Evolutionary conservation across 2,797 vertebrate genomes (phyloP).

Genomic region (Chiloscyllium punctatum): DNA sequence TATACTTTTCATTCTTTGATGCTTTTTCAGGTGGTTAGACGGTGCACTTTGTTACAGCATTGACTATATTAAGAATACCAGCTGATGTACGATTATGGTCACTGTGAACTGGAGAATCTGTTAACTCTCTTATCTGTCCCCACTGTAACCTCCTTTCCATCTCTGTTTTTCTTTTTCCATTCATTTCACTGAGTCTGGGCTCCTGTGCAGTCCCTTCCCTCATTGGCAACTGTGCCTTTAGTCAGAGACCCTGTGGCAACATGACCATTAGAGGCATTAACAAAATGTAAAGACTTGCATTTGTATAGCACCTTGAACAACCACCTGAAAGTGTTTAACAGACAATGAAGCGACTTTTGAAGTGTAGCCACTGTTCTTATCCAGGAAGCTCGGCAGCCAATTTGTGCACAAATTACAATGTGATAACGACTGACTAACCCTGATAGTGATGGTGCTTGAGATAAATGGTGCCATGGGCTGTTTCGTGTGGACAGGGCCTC

Average conservation of each 20-base stretch:
- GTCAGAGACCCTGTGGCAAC: too few relatives aligned
- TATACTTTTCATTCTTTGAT: not conserved
- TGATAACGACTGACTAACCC: too few relatives aligned
- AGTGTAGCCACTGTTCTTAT: too few relatives aligned
- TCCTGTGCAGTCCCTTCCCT: not conserved
- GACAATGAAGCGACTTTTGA: too few relatives aligned
- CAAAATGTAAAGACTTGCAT: too few relatives aligned
- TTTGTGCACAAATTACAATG: too few relatives aligned
- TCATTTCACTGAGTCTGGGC: not conserved
- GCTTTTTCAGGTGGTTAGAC: not conserved
- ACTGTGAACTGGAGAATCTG: not conserved
- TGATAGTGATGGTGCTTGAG: too few relatives aligned
- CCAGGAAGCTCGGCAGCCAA: too few relatives aligned
- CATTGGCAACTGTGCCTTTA: not conserved
- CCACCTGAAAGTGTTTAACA: too few relatives aligned
- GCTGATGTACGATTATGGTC: not conserved
- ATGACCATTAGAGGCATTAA: not conserved
- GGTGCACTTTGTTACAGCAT: not conserved
- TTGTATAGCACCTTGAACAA: too few relatives aligned
- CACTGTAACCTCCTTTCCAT: not conserved
- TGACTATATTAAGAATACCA: not conserved
- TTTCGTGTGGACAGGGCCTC: too few relatives aligned
- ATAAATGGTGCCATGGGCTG: too few relatives aligned
- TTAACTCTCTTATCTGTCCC: not conserved
- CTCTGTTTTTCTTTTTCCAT: not conserved